Conservation (phyloP, 2,113 vertebrate genomes). For the Pachycephala philippinensis region DNA sequence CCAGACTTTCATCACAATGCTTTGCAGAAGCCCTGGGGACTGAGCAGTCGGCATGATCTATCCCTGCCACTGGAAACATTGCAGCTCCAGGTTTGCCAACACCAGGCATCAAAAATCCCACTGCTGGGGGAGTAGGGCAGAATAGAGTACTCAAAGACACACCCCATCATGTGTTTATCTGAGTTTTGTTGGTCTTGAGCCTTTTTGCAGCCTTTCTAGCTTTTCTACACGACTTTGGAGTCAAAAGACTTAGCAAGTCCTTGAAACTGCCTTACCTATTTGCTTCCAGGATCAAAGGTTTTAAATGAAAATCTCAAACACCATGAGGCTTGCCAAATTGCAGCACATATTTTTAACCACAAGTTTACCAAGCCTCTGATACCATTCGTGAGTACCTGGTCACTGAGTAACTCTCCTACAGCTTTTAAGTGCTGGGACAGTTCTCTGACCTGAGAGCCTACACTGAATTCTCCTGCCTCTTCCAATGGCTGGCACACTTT, state of each 20-base stretch:
- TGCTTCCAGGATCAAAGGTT: neutral
- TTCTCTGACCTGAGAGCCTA: neutral
- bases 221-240: neutral
- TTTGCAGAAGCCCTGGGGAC: neutral
- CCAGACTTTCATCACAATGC: neutral
- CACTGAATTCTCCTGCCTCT: neutral
- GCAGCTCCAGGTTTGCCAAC: neutral
- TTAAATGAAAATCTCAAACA: neutral
- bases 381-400: neutral
- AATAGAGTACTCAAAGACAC: neutral
- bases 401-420: neutral
- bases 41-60: accelerated
- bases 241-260: neutral
- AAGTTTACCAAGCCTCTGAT: neutral
- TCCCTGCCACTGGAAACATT: neutral
- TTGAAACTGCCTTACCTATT: neutral
- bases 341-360: neutral
- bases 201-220: neutral
- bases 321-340: neutral
- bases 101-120: neutral
- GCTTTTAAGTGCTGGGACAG: neutral
- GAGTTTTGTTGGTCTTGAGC: neutral
- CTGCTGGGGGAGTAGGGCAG: neutral
- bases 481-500: neutral
- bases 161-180: neutral